Base-by-base conservation (phyloP, 37 sponge, comb jelly and placozoan species). In the Spongilla lacustris region DNA sequence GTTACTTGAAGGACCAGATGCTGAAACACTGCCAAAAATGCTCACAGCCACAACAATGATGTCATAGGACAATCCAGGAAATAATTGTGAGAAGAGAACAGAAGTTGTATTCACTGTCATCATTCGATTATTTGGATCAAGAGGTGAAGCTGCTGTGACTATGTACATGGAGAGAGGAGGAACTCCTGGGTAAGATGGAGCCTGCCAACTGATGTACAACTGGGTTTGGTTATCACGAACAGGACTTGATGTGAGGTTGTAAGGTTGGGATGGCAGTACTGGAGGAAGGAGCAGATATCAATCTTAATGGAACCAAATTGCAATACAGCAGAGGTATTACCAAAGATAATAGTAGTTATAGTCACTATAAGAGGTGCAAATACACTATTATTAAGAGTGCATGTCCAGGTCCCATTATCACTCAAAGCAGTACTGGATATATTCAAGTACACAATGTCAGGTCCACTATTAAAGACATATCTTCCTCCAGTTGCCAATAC, bases 351-450 rank as follows among this genome's bases (percentile, higher is more conserved):
- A 8, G 11, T 13, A 19, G 19, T 19, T 17, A 58, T 58, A 17
- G 4, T 58, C 58, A 58, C 58, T 17, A 17, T 17, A 1, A 17
- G 0, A 17, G 58, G 11, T 19, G 58, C 14, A 58, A 58, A 17
- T 58, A 58, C 11, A 19, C 58, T 17, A 58, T 58, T 58, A 14
- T 10, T 19, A 19, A 78, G 8, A 26, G 26, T 77, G 36, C 85
- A 85, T 0, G 17, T 77, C 85, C 85, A 85, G 4, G 33, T 68
- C 4, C 85, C 85, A 9, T 69, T 36, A 69, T 77, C 78, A 2
- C 23, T 49, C 78, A 27, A 25, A 6, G 4, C 13, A 5, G 28
- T 66, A 36, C 27, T 38, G 8, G 13, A 36, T 34, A 85, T 33
- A 26, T 48, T 85, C 71, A 85, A 31, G n/a, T 69, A 37, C 4